These are phyloP conservation scores for Erpornis zantholeuca DNA, from an alignment of 2,113 vertebrate genomes.

Conservation along the genomic window DNA sequence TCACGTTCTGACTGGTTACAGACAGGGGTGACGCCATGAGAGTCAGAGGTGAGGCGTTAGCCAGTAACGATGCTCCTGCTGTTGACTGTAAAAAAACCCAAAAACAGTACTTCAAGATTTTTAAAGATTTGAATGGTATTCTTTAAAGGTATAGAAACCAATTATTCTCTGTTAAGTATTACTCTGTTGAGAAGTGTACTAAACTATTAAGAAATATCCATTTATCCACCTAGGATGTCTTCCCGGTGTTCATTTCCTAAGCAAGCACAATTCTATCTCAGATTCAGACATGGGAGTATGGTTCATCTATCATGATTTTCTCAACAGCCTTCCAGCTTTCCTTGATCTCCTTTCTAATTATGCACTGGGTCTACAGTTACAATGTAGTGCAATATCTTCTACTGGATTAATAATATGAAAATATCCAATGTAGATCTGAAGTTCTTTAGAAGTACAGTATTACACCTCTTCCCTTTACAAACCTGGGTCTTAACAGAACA, in stretches of 20 bases:
- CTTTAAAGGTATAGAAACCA: not conserved
- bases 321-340: not conserved
- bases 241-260: not conserved
- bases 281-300: not conserved
- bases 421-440: not conserved
- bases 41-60: constrained; percentile 83
- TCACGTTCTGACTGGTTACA: constrained; percentile 83
- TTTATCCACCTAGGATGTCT: not conserved
- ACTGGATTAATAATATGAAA: not conserved
- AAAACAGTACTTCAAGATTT: constrained; percentile 37
- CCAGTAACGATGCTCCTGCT: constrained; percentile 83
- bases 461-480: not conserved
- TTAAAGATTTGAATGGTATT: not conserved
- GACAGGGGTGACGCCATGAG: constrained; percentile 86
- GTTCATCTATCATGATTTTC: not conserved
- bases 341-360: not conserved
- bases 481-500: not conserved
- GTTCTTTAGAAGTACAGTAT: not conserved
- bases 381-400: not conserved
- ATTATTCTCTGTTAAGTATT: not conserved
- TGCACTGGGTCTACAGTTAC: not conserved
- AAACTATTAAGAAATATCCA: not conserved
- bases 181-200: not conserved
- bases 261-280: not conserved
- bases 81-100: constrained; percentile 80